Evolutionary conservation across 2,888 invertebrate genomes (phyloP).

Genomic region (Aproaerema taeniolella): DNA sequence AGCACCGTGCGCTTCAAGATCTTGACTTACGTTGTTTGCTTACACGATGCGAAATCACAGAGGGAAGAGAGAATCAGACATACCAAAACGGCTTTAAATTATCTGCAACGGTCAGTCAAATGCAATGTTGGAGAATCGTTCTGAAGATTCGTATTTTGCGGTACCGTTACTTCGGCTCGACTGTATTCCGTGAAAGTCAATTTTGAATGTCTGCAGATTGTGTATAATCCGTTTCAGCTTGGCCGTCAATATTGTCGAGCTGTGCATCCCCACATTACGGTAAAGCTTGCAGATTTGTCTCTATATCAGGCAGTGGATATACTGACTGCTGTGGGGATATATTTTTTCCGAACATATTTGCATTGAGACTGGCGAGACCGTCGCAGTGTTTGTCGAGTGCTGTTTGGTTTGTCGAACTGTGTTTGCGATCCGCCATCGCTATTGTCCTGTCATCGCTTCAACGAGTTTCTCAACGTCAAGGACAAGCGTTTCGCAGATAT

Average conservation of each 20-base stretch:
- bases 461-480: slow-evolving; percentile 3
- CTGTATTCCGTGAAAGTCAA: no score
- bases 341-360: slow-evolving; percentile 46
- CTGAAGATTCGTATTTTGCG: no score
- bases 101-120: no score
- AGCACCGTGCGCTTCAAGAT: slow-evolving; percentile 13
- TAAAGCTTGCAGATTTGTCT: slow-evolving; percentile 27
- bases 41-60: slow-evolving; percentile 9
- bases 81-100: no score
- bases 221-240: slow-evolving; percentile 6
- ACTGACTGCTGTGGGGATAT: slow-evolving; percentile 22
- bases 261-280: slow-evolving; percentile 16
- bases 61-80: no score
- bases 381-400: slow-evolving; percentile 40
- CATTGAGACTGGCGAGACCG: slow-evolving; percentile 38
- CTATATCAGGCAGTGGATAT: slow-evolving; percentile 28
- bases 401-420: slow-evolving; percentile 49
- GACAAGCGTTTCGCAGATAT: slow-evolving; percentile 2
- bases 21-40: no score
- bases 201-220: slow-evolving; percentile 6
- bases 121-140: no score
- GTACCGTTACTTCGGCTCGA: no score
- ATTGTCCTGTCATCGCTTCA: slow-evolving; percentile 41
- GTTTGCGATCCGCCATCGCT: slow-evolving; percentile 47
- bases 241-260: slow-evolving; percentile 7